Conservation (phyloP, 2,888 invertebrate species). For the Hermodice carunculata region DNA sequence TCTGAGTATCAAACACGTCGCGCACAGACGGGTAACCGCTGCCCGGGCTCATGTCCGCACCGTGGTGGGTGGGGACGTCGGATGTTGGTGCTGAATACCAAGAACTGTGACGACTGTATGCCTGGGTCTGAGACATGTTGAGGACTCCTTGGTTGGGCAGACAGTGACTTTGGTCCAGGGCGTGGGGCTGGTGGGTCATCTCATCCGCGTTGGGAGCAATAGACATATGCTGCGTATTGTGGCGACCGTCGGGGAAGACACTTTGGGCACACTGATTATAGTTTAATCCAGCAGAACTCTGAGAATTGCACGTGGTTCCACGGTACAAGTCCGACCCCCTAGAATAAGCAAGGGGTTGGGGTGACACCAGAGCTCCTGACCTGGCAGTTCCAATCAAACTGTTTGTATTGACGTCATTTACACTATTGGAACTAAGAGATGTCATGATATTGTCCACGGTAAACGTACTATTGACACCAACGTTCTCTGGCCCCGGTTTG, state of each 20-base stretch:
- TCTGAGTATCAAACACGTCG: constrained; percentile 11
- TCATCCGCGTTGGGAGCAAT: too few relatives aligned
- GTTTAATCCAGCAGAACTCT: too few relatives aligned
- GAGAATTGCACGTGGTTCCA: too few relatives aligned
- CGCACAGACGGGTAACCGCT: not conserved
- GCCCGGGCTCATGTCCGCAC: constrained; percentile 17
- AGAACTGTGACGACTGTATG: not conserved
- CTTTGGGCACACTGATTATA: too few relatives aligned
- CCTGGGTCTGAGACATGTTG: not conserved
- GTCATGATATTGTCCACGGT: constrained; percentile 65
- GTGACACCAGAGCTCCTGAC: too few relatives aligned
- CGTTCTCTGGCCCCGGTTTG: not conserved
- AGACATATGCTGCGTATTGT: too few relatives aligned
- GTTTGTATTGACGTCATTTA: too few relatives aligned
- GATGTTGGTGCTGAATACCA: constrained; percentile 14
- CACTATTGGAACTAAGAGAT: too few relatives aligned
- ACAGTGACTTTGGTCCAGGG: not conserved
- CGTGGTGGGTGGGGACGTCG: constrained; percentile 3
- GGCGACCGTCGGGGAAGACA: too few relatives aligned
- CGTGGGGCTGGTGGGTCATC: constrained; percentile 1
- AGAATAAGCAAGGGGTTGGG: too few relatives aligned
- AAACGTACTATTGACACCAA: constrained; percentile 36
- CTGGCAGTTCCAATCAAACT: too few relatives aligned
- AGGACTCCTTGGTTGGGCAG: constrained; percentile 7
- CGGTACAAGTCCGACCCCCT: too few relatives aligned